Percentiles rank a stretch among this genome's conserved stretches.
These are phyloP conservation scores for Sarcophaga subvicina DNA, from an alignment of 2,888 invertebrate species.

Conservation along the genomic window DNA sequence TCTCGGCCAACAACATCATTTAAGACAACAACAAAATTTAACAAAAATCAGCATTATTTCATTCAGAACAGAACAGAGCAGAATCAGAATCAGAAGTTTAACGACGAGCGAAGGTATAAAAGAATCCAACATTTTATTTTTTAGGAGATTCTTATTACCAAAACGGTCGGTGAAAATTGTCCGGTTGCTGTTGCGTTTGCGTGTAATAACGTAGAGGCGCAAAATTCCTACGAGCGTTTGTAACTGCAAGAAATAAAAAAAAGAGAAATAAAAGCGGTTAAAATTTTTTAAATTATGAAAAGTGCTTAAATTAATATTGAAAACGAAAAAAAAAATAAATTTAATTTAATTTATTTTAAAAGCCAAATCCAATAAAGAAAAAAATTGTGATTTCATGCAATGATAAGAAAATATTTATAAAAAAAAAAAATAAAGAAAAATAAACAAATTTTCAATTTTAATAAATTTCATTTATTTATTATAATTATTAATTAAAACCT, in stretches of 20 bases:
- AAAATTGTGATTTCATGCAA: too few relatives aligned
- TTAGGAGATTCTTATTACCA: slow-evolving; percentile 66
- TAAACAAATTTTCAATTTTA: too few relatives aligned
- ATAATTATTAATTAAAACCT: background rate
- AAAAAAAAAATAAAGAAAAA: too few relatives aligned
- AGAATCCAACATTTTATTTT: slow-evolving; percentile 76
- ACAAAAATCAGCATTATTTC: slow-evolving; percentile 56
- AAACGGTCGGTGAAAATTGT: slow-evolving; percentile 65
- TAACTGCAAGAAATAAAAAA: background rate
- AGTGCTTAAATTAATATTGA: background rate
- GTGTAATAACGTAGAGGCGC: slow-evolving; percentile 2
- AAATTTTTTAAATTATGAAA: background rate
- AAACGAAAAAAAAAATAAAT: background rate
- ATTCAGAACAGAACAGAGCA: slow-evolving; percentile 61
- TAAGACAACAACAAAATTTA: slow-evolving; percentile 32
- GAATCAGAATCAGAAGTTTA: slow-evolving; percentile 32
- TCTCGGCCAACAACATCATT: slow-evolving; percentile 49
- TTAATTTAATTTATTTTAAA: background rate
- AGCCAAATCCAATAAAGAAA: too few relatives aligned
- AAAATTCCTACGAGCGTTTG: background rate
- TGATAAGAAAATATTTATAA: too few relatives aligned
- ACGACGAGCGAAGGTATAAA: slow-evolving; percentile 79
- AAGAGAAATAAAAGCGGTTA: background rate
- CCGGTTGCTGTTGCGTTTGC: slow-evolving; percentile 23
- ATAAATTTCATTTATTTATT: too few relatives aligned